Base-by-base conservation (phyloP, 2,797 vertebrate genomes). In the Sebastes iracundus region DNA sequence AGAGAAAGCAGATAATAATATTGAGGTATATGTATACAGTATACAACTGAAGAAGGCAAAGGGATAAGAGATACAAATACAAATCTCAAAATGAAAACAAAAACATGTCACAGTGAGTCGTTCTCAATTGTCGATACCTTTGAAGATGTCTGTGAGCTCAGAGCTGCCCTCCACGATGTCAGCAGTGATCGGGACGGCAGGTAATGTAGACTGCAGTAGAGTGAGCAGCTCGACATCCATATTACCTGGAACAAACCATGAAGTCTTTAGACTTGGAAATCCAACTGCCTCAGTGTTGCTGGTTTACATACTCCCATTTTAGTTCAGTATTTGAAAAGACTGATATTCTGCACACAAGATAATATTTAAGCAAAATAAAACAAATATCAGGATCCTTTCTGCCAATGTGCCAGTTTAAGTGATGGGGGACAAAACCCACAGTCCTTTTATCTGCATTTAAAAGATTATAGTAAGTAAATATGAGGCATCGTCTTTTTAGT, bases 111-210 rank as follows among this genome's bases (percentile, higher is more conserved):
- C 7, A 11, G n/a, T 35, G 22, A 16, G 20, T 7, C 61, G 18
- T 52, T 65, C 38, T 75, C 20, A 62, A 62, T 20, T 11, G 55
- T 74, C 2, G 6, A 14, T 82, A 94, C 94, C 92, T 94, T 91
- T 93, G 77, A 94, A 94, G 65, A 86, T 82, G 23, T 90, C 74
- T 22, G 64, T 69, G 38, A 95, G 89, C 58, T 84, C 3, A 11
- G 38, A 20, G 87, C 94, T 94, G 70, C 93, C 93, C 49, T 95
- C 94, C 68, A 94, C 92, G 9, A 93, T 73, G 70, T 93, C 93
- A 76, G 83, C 71, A 28, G 82, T 87, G 72, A 95, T 79, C 5
- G 84, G 80, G 38, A 86, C 59, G 65, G 52, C 60, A 20, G 93
- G 87, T 64, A 90, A 72, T 1, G 59, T 42, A 5, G 93, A 90